Evolutionary conservation across 1,140 invertebrate species (phyloP).

Genomic region (Psix sp.): DNA sequence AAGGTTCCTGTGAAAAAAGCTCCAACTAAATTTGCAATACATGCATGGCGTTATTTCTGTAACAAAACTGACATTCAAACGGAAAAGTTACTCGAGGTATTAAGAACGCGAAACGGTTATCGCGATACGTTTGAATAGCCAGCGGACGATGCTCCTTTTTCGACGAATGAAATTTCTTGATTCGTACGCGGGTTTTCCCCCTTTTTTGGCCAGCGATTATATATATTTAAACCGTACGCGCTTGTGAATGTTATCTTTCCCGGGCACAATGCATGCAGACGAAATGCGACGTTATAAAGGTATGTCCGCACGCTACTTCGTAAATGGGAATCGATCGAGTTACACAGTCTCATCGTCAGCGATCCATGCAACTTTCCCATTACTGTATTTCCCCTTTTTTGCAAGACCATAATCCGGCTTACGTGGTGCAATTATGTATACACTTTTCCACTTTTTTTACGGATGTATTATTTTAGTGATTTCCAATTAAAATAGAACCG

Average conservation of each 20-base stretch:
- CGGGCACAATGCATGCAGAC: slow-evolving; percentile 41
- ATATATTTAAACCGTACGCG: slow-evolving; percentile 29
- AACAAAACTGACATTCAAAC: no score
- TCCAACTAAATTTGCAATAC: no score
- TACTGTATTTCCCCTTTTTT: slow-evolving; percentile 22
- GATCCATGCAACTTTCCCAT: slow-evolving; percentile 47
- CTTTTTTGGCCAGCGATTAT: slow-evolving; percentile 2
- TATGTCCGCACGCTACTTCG: slow-evolving; percentile 33
- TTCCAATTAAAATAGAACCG: no score
- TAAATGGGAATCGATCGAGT: slow-evolving; percentile 53
- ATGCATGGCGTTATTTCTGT: no score
- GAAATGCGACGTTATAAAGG: slow-evolving; percentile 46
- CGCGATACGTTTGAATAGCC: slow-evolving; percentile 28
- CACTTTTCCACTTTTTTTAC: neutral
- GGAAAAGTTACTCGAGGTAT: no score
- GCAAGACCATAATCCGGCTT: slow-evolving; percentile 2
- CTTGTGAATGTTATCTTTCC: slow-evolving; percentile 47
- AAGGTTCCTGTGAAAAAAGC: no score
- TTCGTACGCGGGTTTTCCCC: slow-evolving; percentile 8
- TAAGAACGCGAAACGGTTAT: no score
- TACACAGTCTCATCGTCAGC: slow-evolving; percentile 39
- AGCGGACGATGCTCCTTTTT: slow-evolving; percentile 23
- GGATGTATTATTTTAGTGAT: no score
- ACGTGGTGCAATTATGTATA: neutral
- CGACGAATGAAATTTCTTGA: slow-evolving; percentile 33